Percentiles rank a stretch among this genome's conserved stretches.
Conservation (phyloP, 2,797 vertebrate species). For the Hoplostethus mediterraneus region DNA sequence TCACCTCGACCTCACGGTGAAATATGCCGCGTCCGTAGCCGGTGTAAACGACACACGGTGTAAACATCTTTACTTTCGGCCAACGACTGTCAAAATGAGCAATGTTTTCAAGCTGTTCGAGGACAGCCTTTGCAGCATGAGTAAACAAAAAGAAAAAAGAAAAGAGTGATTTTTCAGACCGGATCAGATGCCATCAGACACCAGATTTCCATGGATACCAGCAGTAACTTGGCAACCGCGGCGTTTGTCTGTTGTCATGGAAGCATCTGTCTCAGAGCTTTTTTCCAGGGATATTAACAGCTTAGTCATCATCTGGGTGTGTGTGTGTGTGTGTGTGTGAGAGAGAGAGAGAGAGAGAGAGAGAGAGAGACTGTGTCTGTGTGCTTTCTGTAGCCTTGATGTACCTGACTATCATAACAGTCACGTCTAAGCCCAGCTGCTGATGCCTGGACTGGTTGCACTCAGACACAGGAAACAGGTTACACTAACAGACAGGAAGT, state of each 20-base stretch:
- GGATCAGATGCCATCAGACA: constrained; percentile 47
- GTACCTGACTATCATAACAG: too few relatives aligned
- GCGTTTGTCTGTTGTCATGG: constrained; percentile 74
- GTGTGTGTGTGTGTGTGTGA: not conserved
- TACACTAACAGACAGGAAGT: too few relatives aligned
- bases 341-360: too few relatives aligned
- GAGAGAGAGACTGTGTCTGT: too few relatives aligned
- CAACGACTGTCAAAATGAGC: constrained; percentile 25
- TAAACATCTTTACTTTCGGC: constrained; percentile 25
- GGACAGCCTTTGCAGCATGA: constrained; percentile 13
- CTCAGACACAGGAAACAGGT: too few relatives aligned
- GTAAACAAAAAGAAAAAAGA: constrained; percentile 24
- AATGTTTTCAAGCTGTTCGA: constrained; percentile 35
- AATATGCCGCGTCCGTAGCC: not conserved
- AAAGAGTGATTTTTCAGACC: constrained; percentile 42
- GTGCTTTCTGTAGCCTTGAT: too few relatives aligned
- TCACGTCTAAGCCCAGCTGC: too few relatives aligned
- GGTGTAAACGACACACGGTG: constrained; percentile 35
- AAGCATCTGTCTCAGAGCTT: constrained; percentile 50
- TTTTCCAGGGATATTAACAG: not conserved
- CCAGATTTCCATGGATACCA: constrained; percentile 71
- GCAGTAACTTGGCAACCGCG: constrained; percentile 68
- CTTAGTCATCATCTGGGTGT: not conserved
- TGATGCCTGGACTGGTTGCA: too few relatives aligned
- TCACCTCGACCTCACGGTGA: constrained; percentile 37